A percentile compares a stretch with the other conserved stretches of the same genome.
These are phyloP conservation scores for Brienomyrus longianalis DNA, from an alignment of 2,113 vertebrate genomes.

Conservation along the genomic window DNA sequence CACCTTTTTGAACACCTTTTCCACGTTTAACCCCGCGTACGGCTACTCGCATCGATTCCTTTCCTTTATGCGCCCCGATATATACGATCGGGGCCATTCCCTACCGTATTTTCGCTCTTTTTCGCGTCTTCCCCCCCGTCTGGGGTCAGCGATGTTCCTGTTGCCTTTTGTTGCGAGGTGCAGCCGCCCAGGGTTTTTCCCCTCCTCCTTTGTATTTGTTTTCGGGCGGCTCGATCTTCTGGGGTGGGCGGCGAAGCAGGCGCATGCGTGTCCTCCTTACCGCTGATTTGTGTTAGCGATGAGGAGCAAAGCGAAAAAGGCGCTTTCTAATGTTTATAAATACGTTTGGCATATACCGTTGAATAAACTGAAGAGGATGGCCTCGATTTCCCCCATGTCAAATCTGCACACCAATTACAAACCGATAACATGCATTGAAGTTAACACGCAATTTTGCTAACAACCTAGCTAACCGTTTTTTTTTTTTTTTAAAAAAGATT, in stretches of 20 bases:
- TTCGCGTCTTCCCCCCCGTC: slow-evolving; percentile 17
- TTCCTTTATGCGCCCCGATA: not conserved
- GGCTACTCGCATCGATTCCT: not conserved
- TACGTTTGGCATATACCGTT: not conserved
- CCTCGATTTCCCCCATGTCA: not conserved
- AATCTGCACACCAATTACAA: not conserved
- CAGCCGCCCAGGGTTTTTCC: slow-evolving; percentile 31
- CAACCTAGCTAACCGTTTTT: not conserved
- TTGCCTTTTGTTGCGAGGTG: slow-evolving; percentile 34
- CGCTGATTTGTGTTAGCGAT: slow-evolving; percentile 41
- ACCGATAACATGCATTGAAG: not conserved
- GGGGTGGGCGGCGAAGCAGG: slow-evolving; percentile 42
- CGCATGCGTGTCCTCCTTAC: slow-evolving; percentile 63
- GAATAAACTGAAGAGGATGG: not conserved
- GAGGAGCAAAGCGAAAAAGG: slow-evolving; percentile 25
- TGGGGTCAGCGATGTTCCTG: slow-evolving; percentile 33
- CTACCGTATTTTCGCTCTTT: slow-evolving; percentile 19
- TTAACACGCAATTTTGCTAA: not conserved
- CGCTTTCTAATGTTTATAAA: slow-evolving; percentile 27
- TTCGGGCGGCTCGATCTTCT: slow-evolving; percentile 38
- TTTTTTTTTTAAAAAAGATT: not conserved
- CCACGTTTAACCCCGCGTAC: slow-evolving; percentile 4
- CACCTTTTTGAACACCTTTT: not conserved
- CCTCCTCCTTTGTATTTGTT: slow-evolving; percentile 60
- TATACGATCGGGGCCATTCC: not conserved